phyloP scores from a whole-genome alignment of 1,140 invertebrate genomes.

The Adelges cooleyi region DNA sequence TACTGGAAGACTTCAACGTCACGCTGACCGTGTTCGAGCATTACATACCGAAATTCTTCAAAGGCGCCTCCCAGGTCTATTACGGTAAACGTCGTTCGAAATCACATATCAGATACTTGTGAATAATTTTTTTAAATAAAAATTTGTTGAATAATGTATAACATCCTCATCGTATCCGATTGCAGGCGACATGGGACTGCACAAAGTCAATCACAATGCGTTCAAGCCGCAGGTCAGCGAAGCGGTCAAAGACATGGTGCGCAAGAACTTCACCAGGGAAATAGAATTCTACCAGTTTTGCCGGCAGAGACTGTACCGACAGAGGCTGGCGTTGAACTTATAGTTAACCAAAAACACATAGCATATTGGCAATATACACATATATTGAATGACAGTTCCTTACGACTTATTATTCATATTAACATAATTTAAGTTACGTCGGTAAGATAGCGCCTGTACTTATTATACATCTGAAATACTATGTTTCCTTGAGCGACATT shows the following conservation, averaged over 20 bases:
- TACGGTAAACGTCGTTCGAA: constrained; percentile 51
- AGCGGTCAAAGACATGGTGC: constrained; percentile 71
- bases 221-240: constrained; percentile 79
- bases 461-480: too few species aligned
- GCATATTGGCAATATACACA: too few species aligned
- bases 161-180: constrained; percentile 33
- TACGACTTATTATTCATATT: too few species aligned
- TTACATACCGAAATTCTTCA: constrained; percentile 73
- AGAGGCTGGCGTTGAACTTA: constrained; percentile 55
- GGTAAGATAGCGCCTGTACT: too few species aligned
- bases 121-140: background rate
- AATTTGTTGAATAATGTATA: constrained; percentile 26
- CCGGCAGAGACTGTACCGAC: constrained; percentile 66
- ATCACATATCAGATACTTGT: constrained; percentile 40
- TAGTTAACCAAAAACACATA: background rate
- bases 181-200: constrained; percentile 60
- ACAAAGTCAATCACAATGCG: constrained; percentile 69
- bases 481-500: too few species aligned
- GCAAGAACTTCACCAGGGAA: constrained; percentile 74
- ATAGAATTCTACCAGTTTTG: constrained; percentile 88
- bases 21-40: constrained; percentile 71
- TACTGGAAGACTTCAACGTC: constrained; percentile 74
- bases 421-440: too few species aligned
- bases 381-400: too few species aligned
- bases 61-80: constrained; percentile 61